A percentile compares a stretch with the other conserved stretches of the same genome.
These are phyloP conservation scores for Poeciliopsis gracilis DNA, from an alignment of 2,797 vertebrate genomes.

Conservation along the genomic window DNA sequence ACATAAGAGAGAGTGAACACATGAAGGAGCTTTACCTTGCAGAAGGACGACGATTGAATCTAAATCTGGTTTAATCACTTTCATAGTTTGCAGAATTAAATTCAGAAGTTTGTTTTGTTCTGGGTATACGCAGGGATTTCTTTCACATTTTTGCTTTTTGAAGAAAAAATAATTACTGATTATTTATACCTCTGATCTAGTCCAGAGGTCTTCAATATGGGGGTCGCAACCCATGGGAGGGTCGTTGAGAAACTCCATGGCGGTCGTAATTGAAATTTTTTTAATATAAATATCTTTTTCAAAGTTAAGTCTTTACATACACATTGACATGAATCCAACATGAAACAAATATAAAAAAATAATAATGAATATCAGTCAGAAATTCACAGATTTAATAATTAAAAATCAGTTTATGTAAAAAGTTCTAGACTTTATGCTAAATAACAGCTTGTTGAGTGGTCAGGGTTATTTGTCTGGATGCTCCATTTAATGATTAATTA, in stretches of 20 bases:
- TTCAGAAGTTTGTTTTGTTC: neutral
- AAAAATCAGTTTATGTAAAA: no score
- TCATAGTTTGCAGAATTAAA: neutral
- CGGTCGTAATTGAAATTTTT: neutral
- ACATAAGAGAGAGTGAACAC: constrained; percentile 8
- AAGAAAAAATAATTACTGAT: neutral
- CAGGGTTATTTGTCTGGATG: no score
- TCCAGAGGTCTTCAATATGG: neutral
- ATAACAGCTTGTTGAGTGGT: no score
- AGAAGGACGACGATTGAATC: neutral
- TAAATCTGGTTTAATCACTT: neutral
- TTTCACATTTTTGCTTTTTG: neutral
- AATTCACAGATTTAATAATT: no score
- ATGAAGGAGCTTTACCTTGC: neutral
- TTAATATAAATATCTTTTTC: neutral
- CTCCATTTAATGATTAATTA: no score
- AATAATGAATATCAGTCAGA: no score
- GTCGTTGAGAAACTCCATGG: neutral
- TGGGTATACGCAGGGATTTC: neutral
- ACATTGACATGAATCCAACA: no score
- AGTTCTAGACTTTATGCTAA: no score
- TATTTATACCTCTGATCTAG: neutral
- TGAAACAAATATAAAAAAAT: no score
- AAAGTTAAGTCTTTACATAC: no score
- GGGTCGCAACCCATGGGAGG: neutral